Conservation (phyloP, 1,140 invertebrate genomes). For the Tetramorium simillimum region DNA sequence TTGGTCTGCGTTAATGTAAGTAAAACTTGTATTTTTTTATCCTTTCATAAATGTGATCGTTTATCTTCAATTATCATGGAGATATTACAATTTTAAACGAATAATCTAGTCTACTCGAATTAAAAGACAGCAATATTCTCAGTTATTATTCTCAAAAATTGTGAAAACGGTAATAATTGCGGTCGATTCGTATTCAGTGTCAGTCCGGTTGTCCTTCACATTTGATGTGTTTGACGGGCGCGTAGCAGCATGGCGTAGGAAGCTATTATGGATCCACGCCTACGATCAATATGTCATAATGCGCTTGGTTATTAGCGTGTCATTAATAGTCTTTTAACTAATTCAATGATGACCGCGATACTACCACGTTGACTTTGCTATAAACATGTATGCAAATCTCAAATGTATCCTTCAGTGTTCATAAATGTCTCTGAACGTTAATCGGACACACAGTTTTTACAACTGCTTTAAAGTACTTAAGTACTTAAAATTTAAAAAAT, state of each 20-base stretch:
- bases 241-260: slow-evolving; percentile 46
- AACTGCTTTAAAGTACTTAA: background rate
- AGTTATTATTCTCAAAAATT: background rate
- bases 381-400: background rate
- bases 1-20: background rate
- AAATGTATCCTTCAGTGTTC: background rate
- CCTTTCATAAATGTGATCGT: background rate
- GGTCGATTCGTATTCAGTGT: slow-evolving; percentile 70
- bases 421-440: background rate
- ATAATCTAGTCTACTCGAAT: background rate
- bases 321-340: slow-evolving; percentile 45
- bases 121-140: background rate
- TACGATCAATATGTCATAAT: slow-evolving; percentile 57
- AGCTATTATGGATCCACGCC: slow-evolving; percentile 62
- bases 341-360: slow-evolving; percentile 33
- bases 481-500: background rate
- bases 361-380: background rate
- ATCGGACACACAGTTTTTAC: background rate
- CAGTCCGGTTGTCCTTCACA: slow-evolving; percentile 42
- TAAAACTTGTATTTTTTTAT: background rate
- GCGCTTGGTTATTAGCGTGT: slow-evolving; percentile 31
- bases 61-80: background rate
- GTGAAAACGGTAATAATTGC: slow-evolving; percentile 26
- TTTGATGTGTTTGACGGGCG: slow-evolving; percentile 44
- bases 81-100: background rate